Evolutionary conservation across 2,888 invertebrate genomes (phyloP), one percentile per base, ranked within the genome.

Genomic region (Glomeris marginata): DNA sequence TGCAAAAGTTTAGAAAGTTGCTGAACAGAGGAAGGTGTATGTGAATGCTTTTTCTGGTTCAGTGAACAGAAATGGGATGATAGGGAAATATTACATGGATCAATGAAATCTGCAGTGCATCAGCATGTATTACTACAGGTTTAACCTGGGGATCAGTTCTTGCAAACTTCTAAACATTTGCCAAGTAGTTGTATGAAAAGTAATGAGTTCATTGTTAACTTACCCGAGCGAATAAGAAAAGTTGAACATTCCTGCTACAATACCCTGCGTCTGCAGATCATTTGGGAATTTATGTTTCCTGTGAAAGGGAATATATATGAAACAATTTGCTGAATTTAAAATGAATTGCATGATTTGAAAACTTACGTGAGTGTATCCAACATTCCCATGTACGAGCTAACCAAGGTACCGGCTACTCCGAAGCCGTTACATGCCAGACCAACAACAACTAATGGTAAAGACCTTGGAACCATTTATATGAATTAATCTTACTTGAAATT

Each of bases 191-290:
- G n/a, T n/a, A n/a, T n/a, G n/a, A n/a, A n/a, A n/a, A n/a, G 8
- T 28, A 28, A 28, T 28, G 8, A 5, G 28, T 28, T 4, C 2
- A 20, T 45, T 18, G n/a, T 20, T 6, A 21, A 34, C 15, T 20
- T 50, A 50, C 50, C 50, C 50, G 1, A 35, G n/a, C 13, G 45
- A 45, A 45, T 38, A 50, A 28, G 45, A 13, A 4, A 33, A 34
- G 22, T 50, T 50, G 40, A 45, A 50, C 13, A 50, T 2, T 37
- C 50, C 50, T 38, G 50, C 36, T n/a, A 50, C 50, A 34, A 50
- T 45, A 21, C 50, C 45, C 44, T 50, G 50, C 1, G 40, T 38
- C 15, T 34, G 20, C 37, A 49, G 11, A 20, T 45, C 35, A 37
- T 45, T 49, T 15, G 49, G 44, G 21, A 16, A 28, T n/a, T 38